These are phyloP conservation scores for Talpa occidentalis DNA, from an alignment of 2,113 vertebrate species.

Conservation along the genomic window DNA sequence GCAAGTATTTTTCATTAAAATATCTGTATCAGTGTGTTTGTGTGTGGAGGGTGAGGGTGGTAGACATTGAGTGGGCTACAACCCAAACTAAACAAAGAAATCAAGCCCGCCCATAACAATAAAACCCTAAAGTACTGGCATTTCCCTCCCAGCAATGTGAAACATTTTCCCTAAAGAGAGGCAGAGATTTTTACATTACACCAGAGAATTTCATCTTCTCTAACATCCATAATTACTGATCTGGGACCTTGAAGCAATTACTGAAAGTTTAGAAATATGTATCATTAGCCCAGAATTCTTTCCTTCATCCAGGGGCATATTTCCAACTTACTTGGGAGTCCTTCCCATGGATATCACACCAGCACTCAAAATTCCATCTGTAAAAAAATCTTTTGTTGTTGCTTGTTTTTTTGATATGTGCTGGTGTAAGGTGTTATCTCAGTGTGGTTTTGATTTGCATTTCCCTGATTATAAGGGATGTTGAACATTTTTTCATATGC, in stretches of 20 bases:
- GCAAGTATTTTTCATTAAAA: neutral
- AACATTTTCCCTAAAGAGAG: conserved; percentile 26
- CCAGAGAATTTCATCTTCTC: conserved; percentile 43
- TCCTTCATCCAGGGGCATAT: neutral
- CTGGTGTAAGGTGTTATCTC: too few relatives aligned
- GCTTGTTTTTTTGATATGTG: too few relatives aligned
- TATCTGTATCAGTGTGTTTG: neutral
- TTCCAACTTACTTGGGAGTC: neutral
- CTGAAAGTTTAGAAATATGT: neutral
- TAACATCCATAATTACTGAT: conserved; percentile 10
- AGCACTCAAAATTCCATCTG: neutral
- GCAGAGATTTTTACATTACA: conserved; percentile 12
- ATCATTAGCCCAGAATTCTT: neutral
- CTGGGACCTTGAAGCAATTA: conserved; percentile 31
- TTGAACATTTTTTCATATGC: too few relatives aligned
- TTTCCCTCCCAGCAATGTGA: neutral
- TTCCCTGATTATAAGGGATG: too few relatives aligned
- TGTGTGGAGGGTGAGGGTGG: neutral
- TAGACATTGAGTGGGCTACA: neutral
- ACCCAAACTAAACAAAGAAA: neutral
- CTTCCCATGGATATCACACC: neutral
- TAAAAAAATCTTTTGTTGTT: too few relatives aligned
- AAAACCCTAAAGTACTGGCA: neutral
- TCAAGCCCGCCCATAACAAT: neutral
- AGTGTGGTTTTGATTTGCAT: too few relatives aligned